Evolutionary conservation across 2,797 vertebrate genomes (phyloP).

Genomic region (Manis pentadactyla): DNA sequence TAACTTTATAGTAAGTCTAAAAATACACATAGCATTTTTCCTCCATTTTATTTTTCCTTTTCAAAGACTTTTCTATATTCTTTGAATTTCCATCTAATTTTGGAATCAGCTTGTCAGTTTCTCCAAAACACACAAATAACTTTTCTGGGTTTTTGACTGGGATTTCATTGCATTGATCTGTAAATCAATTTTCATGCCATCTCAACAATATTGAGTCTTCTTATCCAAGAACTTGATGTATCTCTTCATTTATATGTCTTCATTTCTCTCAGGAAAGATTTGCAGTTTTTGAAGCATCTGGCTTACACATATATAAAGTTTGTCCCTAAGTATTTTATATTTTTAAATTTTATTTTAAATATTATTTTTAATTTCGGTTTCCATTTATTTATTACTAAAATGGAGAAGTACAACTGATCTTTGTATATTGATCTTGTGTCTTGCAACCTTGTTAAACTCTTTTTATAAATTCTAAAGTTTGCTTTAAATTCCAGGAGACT

Average conservation of each 20-base stretch:
- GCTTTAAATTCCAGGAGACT: not conserved
- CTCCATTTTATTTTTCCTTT: not conserved
- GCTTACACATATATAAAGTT: not conserved
- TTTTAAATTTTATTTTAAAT: not conserved
- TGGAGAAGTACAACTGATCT: not conserved
- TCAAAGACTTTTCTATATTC: not conserved
- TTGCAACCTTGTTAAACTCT: not conserved
- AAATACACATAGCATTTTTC: not conserved
- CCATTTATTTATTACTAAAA: not conserved
- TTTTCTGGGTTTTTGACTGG: not conserved
- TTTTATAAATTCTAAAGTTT: not conserved
- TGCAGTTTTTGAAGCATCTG: not conserved
- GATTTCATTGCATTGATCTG: not conserved
- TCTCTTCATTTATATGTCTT: not conserved
- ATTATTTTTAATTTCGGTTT: not conserved
- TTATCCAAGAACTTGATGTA: not conserved
- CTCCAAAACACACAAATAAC: not conserved
- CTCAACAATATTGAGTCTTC: not conserved
- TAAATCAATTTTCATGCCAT: not conserved
- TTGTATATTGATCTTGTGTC: not conserved
- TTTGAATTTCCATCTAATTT: slow-evolving; percentile 5
- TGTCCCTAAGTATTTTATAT: not conserved
- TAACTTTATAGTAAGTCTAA: not conserved
- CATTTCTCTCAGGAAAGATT: not conserved
- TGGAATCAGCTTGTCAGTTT: not conserved